Percentiles rank a stretch among this genome's conserved stretches.
These are phyloP conservation scores for Sciurus carolinensis DNA, from an alignment of 2,797 vertebrate species.

Conservation along the genomic window DNA sequence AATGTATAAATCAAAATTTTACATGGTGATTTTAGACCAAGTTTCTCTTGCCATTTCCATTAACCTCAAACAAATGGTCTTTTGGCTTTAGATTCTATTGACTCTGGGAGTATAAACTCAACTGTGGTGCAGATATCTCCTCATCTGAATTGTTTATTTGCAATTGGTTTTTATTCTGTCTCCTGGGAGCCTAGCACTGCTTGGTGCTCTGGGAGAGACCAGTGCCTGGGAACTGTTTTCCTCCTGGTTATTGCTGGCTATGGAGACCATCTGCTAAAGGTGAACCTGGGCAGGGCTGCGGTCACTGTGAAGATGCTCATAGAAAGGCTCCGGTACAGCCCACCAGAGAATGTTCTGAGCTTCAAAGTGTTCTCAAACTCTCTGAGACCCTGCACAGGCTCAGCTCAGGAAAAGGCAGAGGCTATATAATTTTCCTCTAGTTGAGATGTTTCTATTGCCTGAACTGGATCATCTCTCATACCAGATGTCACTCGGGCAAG, in stretches of 20 bases:
- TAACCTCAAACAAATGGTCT: slow-evolving; percentile 3
- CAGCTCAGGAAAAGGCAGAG: background rate
- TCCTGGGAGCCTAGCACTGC: background rate
- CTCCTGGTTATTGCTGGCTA: background rate
- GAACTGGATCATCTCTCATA: slow-evolving; percentile 11
- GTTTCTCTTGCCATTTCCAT: slow-evolving; percentile 33
- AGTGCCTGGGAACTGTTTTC: background rate
- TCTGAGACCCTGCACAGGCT: background rate
- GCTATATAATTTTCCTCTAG: background rate
- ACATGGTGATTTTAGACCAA: background rate
- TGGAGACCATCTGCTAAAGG: background rate
- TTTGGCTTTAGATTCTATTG: background rate
- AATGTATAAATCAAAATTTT: background rate
- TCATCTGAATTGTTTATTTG: slow-evolving; percentile 52
- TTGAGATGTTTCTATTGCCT: slow-evolving; percentile 38
- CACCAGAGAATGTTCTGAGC: background rate
- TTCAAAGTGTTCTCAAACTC: background rate
- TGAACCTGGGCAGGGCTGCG: background rate
- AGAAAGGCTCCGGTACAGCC: background rate
- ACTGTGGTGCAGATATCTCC: background rate
- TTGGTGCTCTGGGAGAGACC: background rate
- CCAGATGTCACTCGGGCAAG: background rate
- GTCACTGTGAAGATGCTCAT: background rate
- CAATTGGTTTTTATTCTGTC: slow-evolving; percentile 21
- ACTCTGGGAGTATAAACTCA: background rate